Conservation (phyloP, 2,797 vertebrate species). For the Rhabdomys pumilio region DNA sequence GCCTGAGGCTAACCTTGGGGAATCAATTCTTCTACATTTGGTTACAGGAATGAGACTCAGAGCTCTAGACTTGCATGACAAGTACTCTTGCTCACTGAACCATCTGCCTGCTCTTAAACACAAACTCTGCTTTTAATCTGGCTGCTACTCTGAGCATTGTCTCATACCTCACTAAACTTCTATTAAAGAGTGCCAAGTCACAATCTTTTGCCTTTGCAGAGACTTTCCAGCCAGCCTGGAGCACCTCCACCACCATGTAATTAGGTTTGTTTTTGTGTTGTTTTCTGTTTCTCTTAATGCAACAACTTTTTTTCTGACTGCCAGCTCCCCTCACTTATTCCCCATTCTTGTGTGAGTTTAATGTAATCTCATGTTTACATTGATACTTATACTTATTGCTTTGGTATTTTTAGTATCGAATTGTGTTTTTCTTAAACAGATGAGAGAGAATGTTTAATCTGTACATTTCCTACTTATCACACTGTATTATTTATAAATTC, state of each 20-base stretch:
- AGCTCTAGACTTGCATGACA: not conserved
- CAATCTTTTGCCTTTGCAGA: not conserved
- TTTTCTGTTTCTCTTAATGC: not conserved
- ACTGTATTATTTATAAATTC: not conserved
- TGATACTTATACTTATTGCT: not conserved
- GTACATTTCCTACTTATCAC: not conserved
- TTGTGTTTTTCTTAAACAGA: slow-evolving; percentile 14
- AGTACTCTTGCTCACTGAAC: not conserved
- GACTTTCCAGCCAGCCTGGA: not conserved
- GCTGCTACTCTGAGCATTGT: not conserved
- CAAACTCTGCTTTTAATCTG: not conserved
- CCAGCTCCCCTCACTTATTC: not conserved
- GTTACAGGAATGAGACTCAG: not conserved
- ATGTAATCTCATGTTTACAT: not conserved
- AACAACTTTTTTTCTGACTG: not conserved
- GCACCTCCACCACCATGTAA: not conserved
- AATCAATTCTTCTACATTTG: not conserved
- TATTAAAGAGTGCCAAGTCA: not conserved
- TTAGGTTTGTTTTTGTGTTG: not conserved
- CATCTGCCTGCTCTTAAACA: not conserved
- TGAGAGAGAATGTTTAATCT: not conserved
- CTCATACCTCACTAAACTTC: not conserved
- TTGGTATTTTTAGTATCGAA: not conserved
- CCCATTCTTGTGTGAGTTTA: not conserved
- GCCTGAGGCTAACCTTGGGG: too few relatives aligned